phyloP scores from a whole-genome alignment of 2,888 invertebrate genomes.

The Flabesymbios commensalis region DNA sequence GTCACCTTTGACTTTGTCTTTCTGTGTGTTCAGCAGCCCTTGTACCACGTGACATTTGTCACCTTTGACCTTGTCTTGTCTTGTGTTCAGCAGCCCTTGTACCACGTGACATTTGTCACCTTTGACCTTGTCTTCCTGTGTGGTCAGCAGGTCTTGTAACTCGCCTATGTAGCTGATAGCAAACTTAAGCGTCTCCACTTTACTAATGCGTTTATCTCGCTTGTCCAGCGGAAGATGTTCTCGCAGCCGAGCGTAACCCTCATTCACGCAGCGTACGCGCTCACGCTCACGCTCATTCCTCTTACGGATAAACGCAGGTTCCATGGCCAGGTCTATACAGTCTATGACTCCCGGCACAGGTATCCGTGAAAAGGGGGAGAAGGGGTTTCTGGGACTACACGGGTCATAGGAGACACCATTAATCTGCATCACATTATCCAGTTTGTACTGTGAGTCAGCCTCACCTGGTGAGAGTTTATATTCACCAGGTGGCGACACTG shows the following conservation, averaged over 20 bases:
- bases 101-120: no score
- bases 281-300: constrained; percentile 59
- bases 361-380: constrained; percentile 52
- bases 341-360: constrained; percentile 48
- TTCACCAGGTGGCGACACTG: no score
- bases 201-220: constrained; percentile 58
- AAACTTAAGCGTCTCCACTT: constrained; percentile 56
- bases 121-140: constrained; percentile 9
- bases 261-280: constrained; percentile 58
- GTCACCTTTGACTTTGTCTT: no score
- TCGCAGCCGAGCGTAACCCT: constrained; percentile 51
- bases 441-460: background rate
- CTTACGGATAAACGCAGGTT: constrained; percentile 52
- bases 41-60: no score
- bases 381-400: constrained; percentile 42
- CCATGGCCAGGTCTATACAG: constrained; percentile 42
- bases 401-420: constrained; percentile 8
- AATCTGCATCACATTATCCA: no score
- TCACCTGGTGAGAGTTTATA: no score
- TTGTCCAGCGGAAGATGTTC: constrained; percentile 52
- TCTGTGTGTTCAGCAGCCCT: no score
- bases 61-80: no score
- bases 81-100: no score
- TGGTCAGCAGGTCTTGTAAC: constrained; percentile 42
- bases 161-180: constrained; percentile 57